phyloP scores from a whole-genome alignment of 2,797 vertebrate species.

The Tympanoctomys barrerae region DNA sequence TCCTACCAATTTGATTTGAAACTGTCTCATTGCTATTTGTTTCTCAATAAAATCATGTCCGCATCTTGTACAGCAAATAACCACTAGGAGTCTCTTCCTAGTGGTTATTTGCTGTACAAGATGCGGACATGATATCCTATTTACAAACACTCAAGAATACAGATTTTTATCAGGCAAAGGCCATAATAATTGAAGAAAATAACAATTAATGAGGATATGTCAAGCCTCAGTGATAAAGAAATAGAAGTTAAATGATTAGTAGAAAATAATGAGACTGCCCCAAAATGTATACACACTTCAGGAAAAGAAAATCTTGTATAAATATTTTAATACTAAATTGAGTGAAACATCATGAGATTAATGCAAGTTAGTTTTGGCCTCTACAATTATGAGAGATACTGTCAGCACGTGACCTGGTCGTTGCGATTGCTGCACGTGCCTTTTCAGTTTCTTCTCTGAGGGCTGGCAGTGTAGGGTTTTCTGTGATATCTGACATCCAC shows the following conservation, averaged over 20 bases:
- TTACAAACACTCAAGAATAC: neutral
- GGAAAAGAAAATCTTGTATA: neutral
- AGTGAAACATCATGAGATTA: neutral
- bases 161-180: slow-evolving; percentile 18
- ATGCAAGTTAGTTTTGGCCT: neutral
- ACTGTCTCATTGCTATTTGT: no score
- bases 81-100: no score
- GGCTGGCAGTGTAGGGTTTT: neutral
- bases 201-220: neutral
- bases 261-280: neutral
- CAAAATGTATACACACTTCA: neutral
- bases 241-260: slow-evolving; percentile 43
- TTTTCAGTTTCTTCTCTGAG: neutral
- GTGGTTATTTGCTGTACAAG: no score
- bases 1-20: no score
- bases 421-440: neutral
- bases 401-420: neutral
- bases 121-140: no score
- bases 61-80: no score
- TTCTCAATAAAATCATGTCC: no score
- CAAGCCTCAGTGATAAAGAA: neutral
- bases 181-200: slow-evolving; percentile 45
- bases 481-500: neutral
- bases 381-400: neutral
- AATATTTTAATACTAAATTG: neutral